Conservation (phyloP, 2,797 vertebrate genomes). For the Esox lucius region DNA sequence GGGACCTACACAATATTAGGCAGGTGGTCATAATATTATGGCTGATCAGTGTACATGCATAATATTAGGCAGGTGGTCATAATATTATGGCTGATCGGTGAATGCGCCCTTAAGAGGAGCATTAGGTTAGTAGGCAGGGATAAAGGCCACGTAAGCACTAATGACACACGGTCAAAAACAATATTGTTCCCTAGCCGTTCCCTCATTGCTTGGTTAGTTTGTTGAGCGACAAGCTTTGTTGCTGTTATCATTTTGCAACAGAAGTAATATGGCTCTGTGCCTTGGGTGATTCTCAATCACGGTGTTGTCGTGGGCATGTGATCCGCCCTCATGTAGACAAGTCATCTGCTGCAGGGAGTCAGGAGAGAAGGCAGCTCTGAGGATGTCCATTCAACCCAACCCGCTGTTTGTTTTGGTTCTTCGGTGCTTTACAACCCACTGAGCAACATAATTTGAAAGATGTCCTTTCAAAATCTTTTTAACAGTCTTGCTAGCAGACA, state of each 20-base stretch:
- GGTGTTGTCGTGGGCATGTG: conserved; percentile 45
- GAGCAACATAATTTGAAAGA: too few relatives aligned
- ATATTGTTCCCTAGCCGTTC: conserved; percentile 1
- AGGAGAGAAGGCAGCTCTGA: conserved; percentile 2
- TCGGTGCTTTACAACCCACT: too few relatives aligned
- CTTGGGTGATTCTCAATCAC: conserved; percentile 58
- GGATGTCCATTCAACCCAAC: background rate
- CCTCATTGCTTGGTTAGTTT: background rate
- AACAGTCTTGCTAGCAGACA: too few relatives aligned
- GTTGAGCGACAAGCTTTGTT: conserved; percentile 19
- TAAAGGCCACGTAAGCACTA: background rate
- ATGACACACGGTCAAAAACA: background rate
- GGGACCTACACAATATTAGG: too few relatives aligned
- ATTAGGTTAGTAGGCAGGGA: background rate
- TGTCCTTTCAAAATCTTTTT: too few relatives aligned
- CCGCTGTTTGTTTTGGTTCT: background rate
- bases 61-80: too few relatives aligned
- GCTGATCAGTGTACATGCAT: too few relatives aligned
- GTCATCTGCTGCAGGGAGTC: conserved; percentile 29
- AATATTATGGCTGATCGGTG: too few relatives aligned
- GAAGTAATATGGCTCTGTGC: conserved; percentile 56
- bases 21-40: too few relatives aligned
- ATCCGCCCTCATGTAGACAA: conserved; percentile 38
- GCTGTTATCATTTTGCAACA: conserved; percentile 51
- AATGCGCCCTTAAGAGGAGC: too few relatives aligned